Evolutionary conservation across 2,888 invertebrate species (phyloP), one percentile per base, ranked within the genome.

Genomic region (Cenopis cana): DNA sequence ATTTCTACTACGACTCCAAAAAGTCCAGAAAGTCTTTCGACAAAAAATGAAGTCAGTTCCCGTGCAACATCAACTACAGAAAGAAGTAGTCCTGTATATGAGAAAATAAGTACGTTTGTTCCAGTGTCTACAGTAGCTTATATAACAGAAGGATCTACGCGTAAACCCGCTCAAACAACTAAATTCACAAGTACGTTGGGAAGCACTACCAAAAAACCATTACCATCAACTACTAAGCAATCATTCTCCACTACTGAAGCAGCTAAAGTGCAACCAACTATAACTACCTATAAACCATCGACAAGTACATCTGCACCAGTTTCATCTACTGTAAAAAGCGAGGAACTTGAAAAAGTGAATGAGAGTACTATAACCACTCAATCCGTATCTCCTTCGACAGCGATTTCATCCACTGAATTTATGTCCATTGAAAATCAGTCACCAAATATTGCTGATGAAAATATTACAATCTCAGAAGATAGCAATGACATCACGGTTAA

Each of bases 291-390:
- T 49, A 80, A 78, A 73, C 79, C 80, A 61, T 64, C 74, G 68
- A 68, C 76, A 56, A 82, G 71, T 46, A 80, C 79, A 36, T 60
- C 76, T 8, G 73, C 74, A 17, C 75, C 77, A 17, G 60, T 76
- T 71, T 75, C 78, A 29, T 74, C 81, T 17, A 80, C 81, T 52
- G 52, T 74, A 12, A 80, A 77, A 74, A 77, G 79, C 46, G 76
- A 82, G 66, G 84, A 85, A 17, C 60, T 76, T 66, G 88, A 90
- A 29, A 90, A 83, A 81, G 73, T 77, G 0, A 91, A 91, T 78
- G 65, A 80, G 0, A 93, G 91, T 14, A 93, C 91, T 11, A 80
- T 92, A 57, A 93, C 92, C 3, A 93, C 93, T 54, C 93, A 93
- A 76, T 93, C 93, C 29, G 86, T 91, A 4, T 90, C 91, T 24